Evolutionary conservation across 2,113 vertebrate genomes (phyloP).

Genomic region (Sylvia atricapilla): DNA sequence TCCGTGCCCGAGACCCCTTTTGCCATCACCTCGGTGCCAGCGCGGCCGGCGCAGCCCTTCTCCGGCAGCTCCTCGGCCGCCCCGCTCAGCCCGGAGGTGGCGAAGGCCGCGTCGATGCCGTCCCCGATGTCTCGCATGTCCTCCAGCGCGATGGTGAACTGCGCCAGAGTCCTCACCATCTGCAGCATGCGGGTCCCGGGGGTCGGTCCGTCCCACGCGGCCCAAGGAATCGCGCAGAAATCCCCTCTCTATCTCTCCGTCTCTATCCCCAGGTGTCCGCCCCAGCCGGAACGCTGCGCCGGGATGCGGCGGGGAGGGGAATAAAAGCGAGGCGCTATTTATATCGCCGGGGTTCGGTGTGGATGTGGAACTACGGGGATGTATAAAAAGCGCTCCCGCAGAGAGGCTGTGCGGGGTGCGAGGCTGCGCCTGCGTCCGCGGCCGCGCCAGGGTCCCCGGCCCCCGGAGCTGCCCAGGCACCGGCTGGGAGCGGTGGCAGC

Average conservation of each 20-base stretch:
- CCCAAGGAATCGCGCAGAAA: not conserved
- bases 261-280: not conserved
- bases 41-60: slow-evolving; percentile 53
- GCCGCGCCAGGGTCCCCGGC: not conserved
- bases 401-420: not conserved
- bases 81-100: slow-evolving; percentile 23
- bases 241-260: not conserved
- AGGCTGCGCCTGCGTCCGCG: slow-evolving; percentile 19
- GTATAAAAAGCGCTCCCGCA: not conserved
- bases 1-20: not conserved
- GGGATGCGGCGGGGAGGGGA: not conserved
- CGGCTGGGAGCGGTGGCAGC: not conserved
- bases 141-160: slow-evolving; percentile 97
- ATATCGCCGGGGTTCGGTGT: not conserved
- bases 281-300: not conserved
- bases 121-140: slow-evolving; percentile 92
- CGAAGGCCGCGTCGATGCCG: slow-evolving; percentile 74
- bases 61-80: slow-evolving; percentile 41
- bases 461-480: not conserved
- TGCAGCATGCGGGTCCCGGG: slow-evolving; percentile 88
- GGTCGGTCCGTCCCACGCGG: slow-evolving; percentile 22
- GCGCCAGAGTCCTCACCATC: slow-evolving; percentile 96
- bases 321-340: not conserved
- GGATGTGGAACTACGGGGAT: not conserved
- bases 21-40: slow-evolving; percentile 75